phyloP scores from a whole-genome alignment of 2,113 vertebrate species.

The Takifugu flavidus region DNA sequence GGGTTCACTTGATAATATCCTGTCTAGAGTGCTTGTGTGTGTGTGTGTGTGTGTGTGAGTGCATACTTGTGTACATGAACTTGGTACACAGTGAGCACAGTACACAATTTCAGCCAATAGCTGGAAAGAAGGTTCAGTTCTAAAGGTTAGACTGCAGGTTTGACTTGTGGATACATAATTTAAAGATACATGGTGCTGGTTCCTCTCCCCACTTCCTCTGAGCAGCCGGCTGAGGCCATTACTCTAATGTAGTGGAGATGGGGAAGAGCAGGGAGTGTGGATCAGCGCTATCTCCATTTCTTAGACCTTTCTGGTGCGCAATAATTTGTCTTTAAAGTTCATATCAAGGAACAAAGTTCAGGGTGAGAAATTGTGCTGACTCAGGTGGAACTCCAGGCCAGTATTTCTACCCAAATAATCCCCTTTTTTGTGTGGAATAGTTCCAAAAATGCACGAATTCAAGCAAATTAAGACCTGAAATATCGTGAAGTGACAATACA shows the following conservation, averaged over 20 bases:
- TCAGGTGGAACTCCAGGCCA: background rate
- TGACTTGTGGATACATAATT: too few relatives aligned
- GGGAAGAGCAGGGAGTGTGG: conserved; percentile 1
- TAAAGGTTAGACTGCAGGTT: background rate
- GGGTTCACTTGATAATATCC: conserved; percentile 66
- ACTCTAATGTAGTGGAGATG: conserved; percentile 22
- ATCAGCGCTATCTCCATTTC: background rate
- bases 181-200: too few relatives aligned
- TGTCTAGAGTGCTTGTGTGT: conserved; percentile 3
- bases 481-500: too few relatives aligned
- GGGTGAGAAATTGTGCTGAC: conserved; percentile 1
- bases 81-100: background rate
- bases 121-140: background rate
- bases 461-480: too few relatives aligned
- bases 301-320: background rate
- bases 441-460: too few relatives aligned
- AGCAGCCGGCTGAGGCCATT: background rate
- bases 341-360: conserved; percentile 11
- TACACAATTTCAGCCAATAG: background rate
- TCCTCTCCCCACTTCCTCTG: conserved; percentile 13
- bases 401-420: background rate
- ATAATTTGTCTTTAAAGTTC: background rate
- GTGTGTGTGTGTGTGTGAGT: conserved; percentile 1
- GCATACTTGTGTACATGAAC: conserved; percentile 6
- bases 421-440: too few relatives aligned